Evolutionary conservation across 2,888 invertebrate species (phyloP), one percentile per base, ranked within the genome.

Genomic region (Hololepta plana): DNA sequence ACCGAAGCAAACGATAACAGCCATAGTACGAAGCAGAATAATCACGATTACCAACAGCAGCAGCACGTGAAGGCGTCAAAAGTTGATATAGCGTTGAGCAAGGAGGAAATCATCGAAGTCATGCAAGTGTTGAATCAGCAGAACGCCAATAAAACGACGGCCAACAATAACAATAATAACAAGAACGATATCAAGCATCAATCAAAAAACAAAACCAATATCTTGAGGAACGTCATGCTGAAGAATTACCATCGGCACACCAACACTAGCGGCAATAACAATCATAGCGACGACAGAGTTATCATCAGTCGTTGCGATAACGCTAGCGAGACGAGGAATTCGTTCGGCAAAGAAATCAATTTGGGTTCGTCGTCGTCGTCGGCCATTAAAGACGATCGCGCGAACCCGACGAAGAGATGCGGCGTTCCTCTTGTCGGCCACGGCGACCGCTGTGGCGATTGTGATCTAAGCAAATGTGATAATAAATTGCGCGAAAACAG

Each of bases 101-200:
- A 47, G 16, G 45, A 49, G 2, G 57, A 57, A 31, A 51, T 57
- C 31, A 48, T 51, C 29, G 55, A 57, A 35, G 55, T 54, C 2
- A 32, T 56, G 23, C 51, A 53, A 8, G 57, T 56, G 4, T 34
- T 57, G 20, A 44, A 52, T 25, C 45, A 47, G 3, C 51, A 53
- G 0, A 43, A 43, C 1, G 43, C 43, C 4, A 40, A 44, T 4
- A 37, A 41, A 32, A 36, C 37, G 26, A 25, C 27, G 4, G 30
- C 42, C 4, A 36, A 26, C 15, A 30, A 30, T 24, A 17, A 17
- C 17, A 17, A 17, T n/a, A 17, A 17, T n/a, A 17, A 17, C 17
- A 17, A 17, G 6, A 17, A 17, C 17, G 8, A 17, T n/a, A 17
- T 27, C 12, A 27, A 33, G 25, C 40, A 46, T n/a, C n/a, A n/a